phyloP scores from a whole-genome alignment of 92 coral and sea anemone genomes.

The Umimayanthus kanabou region DNA sequence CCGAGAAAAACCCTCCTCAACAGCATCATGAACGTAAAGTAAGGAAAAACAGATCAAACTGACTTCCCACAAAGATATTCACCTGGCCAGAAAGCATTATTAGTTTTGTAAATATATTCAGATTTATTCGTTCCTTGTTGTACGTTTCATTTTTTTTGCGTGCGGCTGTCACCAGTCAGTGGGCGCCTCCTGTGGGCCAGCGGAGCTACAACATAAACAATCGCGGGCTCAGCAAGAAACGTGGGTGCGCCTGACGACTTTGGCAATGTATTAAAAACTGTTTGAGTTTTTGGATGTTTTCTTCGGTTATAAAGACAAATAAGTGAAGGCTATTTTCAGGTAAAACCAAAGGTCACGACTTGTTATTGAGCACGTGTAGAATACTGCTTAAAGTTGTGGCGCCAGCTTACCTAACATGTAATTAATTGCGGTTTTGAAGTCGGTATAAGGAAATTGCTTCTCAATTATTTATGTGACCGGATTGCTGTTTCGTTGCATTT shows the following conservation, averaged over 20 bases:
- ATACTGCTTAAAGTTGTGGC: background rate
- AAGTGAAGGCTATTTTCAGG: background rate
- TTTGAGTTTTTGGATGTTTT: background rate
- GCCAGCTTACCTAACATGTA: background rate
- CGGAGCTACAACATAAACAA: conserved; percentile 10
- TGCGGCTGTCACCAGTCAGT: conserved; percentile 28
- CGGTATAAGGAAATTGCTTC: background rate
- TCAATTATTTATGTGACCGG: conserved; percentile 16
- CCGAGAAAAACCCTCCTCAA: conserved; percentile 25
- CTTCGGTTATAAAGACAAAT: background rate
- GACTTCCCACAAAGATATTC: conserved; percentile 73
- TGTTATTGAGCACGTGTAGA: background rate
- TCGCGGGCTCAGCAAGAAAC: conserved; percentile 30
- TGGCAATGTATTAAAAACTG: no score
- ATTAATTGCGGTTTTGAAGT: conserved; percentile 19
- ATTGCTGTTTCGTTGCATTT: conserved; percentile 1
- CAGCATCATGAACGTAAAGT: conserved; percentile 62
- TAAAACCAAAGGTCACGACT: conserved; percentile 8
- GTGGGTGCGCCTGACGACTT: background rate
- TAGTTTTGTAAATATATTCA: conserved; percentile 91
- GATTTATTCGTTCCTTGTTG: conserved; percentile 59
- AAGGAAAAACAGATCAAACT: conserved; percentile 55
- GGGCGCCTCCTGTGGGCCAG: conserved; percentile 34
- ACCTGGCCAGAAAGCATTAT: conserved; percentile 93
- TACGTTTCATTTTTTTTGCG: conserved; percentile 71